These are phyloP conservation scores for Camelus bactrianus DNA, from an alignment of 2,113 vertebrate genomes.

Conservation along the genomic window DNA sequence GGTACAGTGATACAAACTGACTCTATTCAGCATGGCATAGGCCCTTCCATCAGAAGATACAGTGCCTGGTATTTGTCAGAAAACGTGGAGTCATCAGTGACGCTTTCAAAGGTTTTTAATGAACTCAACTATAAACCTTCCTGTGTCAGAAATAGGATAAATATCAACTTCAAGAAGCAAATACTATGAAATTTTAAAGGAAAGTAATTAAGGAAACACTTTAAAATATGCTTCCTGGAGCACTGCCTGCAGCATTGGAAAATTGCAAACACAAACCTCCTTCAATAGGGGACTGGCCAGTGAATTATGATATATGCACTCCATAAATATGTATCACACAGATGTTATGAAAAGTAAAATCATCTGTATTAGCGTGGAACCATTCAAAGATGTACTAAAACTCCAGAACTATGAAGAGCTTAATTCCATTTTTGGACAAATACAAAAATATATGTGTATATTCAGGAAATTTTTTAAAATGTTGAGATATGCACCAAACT, in stretches of 20 bases:
- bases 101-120: not conserved
- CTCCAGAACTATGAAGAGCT: not conserved
- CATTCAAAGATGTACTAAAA: not conserved
- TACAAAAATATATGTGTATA: not conserved
- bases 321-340: not conserved
- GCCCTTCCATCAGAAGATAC: not conserved
- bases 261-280: not conserved
- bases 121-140: not conserved
- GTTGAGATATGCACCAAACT: not conserved
- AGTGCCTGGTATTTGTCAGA: not conserved
- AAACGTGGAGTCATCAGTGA: not conserved
- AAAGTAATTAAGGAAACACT: not conserved
- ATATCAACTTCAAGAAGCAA: not conserved
- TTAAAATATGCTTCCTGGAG: conserved; percentile 5
- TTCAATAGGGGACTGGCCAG: not conserved
- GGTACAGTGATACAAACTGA: not conserved
- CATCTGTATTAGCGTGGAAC: not conserved
- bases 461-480: not conserved
- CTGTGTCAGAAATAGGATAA: not conserved
- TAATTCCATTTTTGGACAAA: conserved; percentile 36
- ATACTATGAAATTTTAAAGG: not conserved
- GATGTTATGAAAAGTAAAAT: not conserved
- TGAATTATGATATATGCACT: not conserved
- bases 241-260: not conserved
- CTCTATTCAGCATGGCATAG: not conserved